Evolutionary conservation across 2,888 invertebrate genomes (phyloP), one percentile per base, ranked within the genome.

Genomic region (Bibio marci): DNA sequence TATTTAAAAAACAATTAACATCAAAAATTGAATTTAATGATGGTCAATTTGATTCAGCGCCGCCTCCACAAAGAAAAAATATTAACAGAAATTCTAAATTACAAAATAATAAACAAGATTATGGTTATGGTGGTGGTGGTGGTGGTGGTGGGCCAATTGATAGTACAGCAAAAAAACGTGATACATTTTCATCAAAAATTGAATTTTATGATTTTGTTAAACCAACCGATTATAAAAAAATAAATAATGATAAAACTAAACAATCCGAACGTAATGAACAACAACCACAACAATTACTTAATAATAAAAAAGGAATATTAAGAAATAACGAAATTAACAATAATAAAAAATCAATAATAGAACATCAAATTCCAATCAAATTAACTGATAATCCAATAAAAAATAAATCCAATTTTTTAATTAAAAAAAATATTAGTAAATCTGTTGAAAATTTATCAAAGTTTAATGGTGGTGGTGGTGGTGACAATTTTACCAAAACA

Each of bases 21-120:
- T 61, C 62, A 1, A 59, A 58, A 27, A 61, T 62, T 33, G 50
- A 58, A 39, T 59, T 61, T 43, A 52, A 51, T 40, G 60, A 61
- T 35, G 52, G 54, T 42, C 43, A 55, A 7, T 39, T 13, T 22
- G 33, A 35, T 37, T 31, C 31, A 26, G 8, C 31, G 35, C 22
- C 10, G 22, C 22, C n/a, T 5, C 36, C 22, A 17, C 19, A 18
- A 17, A 14, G 4, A 38, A 19, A 38, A 14, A 35, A 35, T 22
- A 15, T 26, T 6, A 8, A 17, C 30, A 37, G 14, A 27, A 41
- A 27, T 13, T 7, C n/a, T 26, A 13, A 38, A 17, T 19, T n/a
- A 22, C 38, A 38, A 34, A 7, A 33, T 39, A 10, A 41, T 36
- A 38, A 40, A 28, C 17, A 25, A 28, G 12, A 38, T 34, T 27